These are phyloP conservation scores for Drosophila merina DNA, from an alignment of 2,888 invertebrate species.

Conservation along the genomic window DNA sequence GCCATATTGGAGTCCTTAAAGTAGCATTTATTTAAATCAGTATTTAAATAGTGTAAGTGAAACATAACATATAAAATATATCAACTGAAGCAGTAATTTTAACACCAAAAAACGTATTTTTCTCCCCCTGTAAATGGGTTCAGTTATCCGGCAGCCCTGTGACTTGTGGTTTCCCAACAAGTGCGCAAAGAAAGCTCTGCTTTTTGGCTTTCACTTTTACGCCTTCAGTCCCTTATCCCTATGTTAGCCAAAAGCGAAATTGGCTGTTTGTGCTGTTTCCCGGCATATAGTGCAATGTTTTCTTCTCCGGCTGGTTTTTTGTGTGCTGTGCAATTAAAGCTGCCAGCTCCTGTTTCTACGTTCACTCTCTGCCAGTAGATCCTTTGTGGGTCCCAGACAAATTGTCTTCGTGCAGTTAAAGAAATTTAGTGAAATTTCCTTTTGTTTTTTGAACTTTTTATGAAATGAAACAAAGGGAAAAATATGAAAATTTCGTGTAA, in stretches of 20 bases:
- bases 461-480: too few relatives aligned
- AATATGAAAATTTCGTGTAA: too few relatives aligned
- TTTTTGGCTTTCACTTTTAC: constrained; percentile 20
- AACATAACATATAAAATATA: not conserved
- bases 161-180: constrained; percentile 18
- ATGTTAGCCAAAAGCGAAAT: constrained; percentile 42
- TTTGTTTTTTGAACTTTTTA: too few relatives aligned
- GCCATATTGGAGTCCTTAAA: too few relatives aligned
- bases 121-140: not conserved
- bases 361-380: constrained; percentile 3
- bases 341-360: constrained; percentile 20
- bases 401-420: constrained; percentile 13
- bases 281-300: constrained; percentile 32
- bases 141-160: not conserved
- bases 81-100: not conserved
- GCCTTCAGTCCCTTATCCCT: not conserved
- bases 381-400: constrained; percentile 1
- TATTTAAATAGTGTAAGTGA: too few relatives aligned
- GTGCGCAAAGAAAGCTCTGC: constrained; percentile 41
- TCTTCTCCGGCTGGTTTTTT: constrained; percentile 26
- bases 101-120: not conserved
- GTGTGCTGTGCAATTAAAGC: constrained; percentile 59
- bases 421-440: not conserved
- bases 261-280: constrained; percentile 34
- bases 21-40: too few relatives aligned